Evolutionary conservation across 2,113 vertebrate species (phyloP).

Genomic region (Brienomyrus brachyistius): DNA sequence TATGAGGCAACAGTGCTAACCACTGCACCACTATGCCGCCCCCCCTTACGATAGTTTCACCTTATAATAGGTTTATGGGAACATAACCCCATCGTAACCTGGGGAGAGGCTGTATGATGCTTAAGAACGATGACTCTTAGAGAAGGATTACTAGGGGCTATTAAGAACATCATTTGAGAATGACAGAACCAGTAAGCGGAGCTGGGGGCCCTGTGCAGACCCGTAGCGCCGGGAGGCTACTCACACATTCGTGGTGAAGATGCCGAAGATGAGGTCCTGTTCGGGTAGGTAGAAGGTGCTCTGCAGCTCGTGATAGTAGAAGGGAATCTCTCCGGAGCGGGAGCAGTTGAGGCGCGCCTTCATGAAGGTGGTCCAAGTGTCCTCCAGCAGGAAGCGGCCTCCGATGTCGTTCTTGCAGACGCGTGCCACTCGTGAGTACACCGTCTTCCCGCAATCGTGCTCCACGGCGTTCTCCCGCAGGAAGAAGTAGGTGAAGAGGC

Average conservation of each 20-base stretch:
- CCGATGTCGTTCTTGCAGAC: conserved; percentile 84
- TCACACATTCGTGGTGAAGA: conserved; percentile 86
- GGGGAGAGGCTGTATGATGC: too few relatives aligned
- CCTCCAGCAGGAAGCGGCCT: conserved; percentile 80
- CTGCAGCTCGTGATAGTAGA: conserved; percentile 84
- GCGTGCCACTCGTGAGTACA: conserved; percentile 79
- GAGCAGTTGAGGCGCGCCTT: conserved; percentile 83
- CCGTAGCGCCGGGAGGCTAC: conserved; percentile 23
- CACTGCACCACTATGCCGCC: too few relatives aligned
- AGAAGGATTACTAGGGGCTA: background rate
- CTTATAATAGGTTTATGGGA: too few relatives aligned
- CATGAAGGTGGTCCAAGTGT: conserved; percentile 86
- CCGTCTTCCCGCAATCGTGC: conserved; percentile 77
- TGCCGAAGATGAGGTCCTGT: conserved; percentile 80
- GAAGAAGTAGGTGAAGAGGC: conserved; percentile 81
- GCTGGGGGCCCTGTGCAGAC: too few relatives aligned
- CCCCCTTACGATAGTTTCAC: too few relatives aligned
- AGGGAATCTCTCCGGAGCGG: conserved; percentile 78
- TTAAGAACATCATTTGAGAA: background rate
- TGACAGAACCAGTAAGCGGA: background rate
- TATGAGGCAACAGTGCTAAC: too few relatives aligned
- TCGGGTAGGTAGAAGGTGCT: conserved; percentile 81
- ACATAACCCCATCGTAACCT: too few relatives aligned
- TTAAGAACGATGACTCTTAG: background rate
- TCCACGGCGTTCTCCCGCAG: conserved; percentile 79